These are phyloP conservation scores for Athrips mouffetella DNA, from an alignment of 2,888 invertebrate species.

Conservation along the genomic window DNA sequence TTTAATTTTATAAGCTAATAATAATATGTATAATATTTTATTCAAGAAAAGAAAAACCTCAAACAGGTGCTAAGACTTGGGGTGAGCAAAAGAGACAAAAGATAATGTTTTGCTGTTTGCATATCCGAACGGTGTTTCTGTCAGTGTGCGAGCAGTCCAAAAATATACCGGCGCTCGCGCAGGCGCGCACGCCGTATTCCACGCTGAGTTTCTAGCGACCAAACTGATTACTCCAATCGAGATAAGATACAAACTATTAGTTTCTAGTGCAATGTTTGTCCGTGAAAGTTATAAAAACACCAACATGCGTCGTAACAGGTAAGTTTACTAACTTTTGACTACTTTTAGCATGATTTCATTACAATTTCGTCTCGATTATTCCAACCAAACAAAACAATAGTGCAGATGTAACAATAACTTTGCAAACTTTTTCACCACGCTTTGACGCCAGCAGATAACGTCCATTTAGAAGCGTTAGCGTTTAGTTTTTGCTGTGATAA, in stretches of 20 bases:
- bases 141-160: constrained; percentile 69
- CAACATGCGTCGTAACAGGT: constrained; percentile 68
- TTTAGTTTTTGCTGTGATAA: constrained; percentile 28
- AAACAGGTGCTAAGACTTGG: constrained; percentile 11
- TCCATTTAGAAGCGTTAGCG: constrained; percentile 26
- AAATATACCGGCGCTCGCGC: constrained; percentile 71
- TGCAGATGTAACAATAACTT: constrained; percentile 51
- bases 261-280: constrained; percentile 46
- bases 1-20: background rate
- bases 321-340: constrained; percentile 46
- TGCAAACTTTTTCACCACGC: constrained; percentile 53
- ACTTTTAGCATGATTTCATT: constrained; percentile 40
- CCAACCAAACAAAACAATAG: constrained; percentile 41
- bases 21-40: constrained; percentile 6
- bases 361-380: constrained; percentile 37
- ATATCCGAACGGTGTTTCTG: constrained; percentile 54
- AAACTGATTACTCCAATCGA: constrained; percentile 55
- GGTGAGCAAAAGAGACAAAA: constrained; percentile 18
- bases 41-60: constrained; percentile 1
- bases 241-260: constrained; percentile 64
- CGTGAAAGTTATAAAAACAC: constrained; percentile 40
- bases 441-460: constrained; percentile 45
- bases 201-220: constrained; percentile 46
- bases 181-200: constrained; percentile 60
- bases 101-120: constrained; percentile 9